These are phyloP conservation scores for Planococcus citri DNA, from an alignment of 1,140 invertebrate species.

Conservation along the genomic window DNA sequence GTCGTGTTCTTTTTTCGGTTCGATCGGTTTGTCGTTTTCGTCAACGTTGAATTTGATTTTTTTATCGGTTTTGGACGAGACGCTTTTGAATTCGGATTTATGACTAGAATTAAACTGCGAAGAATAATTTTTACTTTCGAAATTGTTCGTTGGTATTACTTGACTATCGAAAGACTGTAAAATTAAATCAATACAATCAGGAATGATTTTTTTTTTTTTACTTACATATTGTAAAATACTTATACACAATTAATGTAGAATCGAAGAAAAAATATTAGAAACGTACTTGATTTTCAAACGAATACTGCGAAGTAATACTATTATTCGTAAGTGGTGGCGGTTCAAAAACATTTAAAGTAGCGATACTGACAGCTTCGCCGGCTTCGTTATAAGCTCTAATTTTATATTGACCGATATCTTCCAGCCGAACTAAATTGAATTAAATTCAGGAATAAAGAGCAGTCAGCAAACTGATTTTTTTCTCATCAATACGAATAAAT, in stretches of 20 bases:
- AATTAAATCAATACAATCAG: no score
- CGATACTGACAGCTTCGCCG: constrained; percentile 61
- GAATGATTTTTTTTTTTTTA: no score
- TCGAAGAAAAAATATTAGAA: no score
- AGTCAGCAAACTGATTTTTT: background rate
- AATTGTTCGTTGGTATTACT: background rate
- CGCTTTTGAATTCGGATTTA: background rate
- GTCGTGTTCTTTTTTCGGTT: background rate
- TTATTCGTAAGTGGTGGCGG: constrained; percentile 33
- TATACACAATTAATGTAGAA: no score
- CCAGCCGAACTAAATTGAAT: constrained; percentile 38
- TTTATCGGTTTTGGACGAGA: constrained; percentile 5
- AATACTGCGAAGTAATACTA: background rate
- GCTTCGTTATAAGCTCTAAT: constrained; percentile 56
- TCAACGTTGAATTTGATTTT: constrained; percentile 3
- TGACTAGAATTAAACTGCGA: background rate
- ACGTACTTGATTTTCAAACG: background rate
- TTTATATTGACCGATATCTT: constrained; percentile 57
- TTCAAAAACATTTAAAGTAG: constrained; percentile 60
- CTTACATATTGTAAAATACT: no score
- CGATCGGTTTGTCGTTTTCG: constrained; percentile 9
- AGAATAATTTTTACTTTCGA: background rate
- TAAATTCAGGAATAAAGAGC: no score
- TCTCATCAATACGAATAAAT: background rate
- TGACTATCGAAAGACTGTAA: constrained; percentile 9